Percentiles rank a stretch among this genome's conserved stretches.
Conservation (phyloP, 2,888 invertebrate species). For the Cotesia congregata region DNA sequence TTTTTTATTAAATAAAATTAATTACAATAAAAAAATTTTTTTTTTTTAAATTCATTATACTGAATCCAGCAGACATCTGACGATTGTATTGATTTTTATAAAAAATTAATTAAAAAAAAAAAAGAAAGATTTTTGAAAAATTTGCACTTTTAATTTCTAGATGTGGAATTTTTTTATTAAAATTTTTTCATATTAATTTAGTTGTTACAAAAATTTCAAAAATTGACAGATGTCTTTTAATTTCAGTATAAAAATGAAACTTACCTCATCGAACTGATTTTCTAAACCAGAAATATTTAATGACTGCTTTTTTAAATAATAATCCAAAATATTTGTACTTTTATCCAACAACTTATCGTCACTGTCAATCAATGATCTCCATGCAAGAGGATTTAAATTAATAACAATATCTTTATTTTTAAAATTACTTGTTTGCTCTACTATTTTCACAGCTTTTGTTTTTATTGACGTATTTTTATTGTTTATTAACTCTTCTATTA, state of each 20-base stretch:
- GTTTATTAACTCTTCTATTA: background rate
- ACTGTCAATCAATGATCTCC: constrained; percentile 71
- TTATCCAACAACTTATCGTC: constrained; percentile 36
- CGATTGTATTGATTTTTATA: no score
- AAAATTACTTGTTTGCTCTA: background rate
- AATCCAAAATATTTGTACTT: constrained; percentile 58
- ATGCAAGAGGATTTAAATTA: constrained; percentile 73
- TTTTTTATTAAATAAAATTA: background rate
- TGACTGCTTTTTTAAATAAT: constrained; percentile 50
- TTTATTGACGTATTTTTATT: background rate
- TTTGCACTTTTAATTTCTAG: no score
- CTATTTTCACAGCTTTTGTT: background rate
- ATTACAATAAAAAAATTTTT: no score
- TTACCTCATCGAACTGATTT: background rate
- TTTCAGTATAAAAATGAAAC: background rate
- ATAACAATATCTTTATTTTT: constrained; percentile 78
- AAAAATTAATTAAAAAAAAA: no score
- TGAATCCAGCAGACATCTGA: no score
- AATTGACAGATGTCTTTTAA: no score
- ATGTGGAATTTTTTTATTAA: no score
- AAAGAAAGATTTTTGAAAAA: no score
- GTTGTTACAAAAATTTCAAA: no score
- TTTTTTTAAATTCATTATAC: no score
- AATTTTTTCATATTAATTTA: no score
- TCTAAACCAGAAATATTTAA: background rate